These are phyloP conservation scores for Phataginus tricuspis DNA, from an alignment of 2,797 vertebrate genomes.

Conservation along the genomic window DNA sequence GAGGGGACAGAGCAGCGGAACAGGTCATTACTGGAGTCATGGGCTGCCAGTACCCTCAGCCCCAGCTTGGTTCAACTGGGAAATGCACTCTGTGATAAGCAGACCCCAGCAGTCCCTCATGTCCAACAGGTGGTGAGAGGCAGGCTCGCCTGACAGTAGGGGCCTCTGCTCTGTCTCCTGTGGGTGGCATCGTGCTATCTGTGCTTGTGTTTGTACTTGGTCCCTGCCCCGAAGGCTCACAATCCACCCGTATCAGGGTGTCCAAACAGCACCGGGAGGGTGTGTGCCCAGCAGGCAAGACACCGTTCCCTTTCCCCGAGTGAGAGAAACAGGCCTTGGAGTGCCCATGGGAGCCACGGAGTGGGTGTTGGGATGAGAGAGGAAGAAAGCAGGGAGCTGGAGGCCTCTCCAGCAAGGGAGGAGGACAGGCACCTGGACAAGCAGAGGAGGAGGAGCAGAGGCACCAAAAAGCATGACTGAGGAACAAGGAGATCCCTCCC, in stretches of 20 bases:
- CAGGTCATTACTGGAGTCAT: neutral
- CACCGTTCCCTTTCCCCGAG: neutral
- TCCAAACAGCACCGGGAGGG: constrained; percentile 21
- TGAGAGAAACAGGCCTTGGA: neutral
- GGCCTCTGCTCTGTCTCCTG: neutral
- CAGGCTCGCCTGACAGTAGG: neutral
- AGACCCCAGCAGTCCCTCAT: fast-evolving
- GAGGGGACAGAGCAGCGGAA: neutral
- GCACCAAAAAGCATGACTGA: neutral
- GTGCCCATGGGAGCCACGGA: fast-evolving
- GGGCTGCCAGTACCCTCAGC: neutral
- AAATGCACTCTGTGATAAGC: neutral
- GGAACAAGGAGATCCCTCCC: neutral
- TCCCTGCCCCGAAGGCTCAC: constrained; percentile 70
- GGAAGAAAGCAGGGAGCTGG: neutral
- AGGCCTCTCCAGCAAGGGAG: neutral
- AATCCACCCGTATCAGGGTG: constrained; percentile 38
- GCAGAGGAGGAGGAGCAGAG: neutral
- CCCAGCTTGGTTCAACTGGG: neutral
- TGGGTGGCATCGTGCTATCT: neutral
- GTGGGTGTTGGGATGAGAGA: neutral
- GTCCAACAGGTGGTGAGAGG: neutral
- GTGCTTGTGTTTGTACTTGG: constrained; percentile 23
- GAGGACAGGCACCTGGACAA: neutral
- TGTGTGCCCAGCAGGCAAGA: neutral